Evolutionary conservation across 2,888 invertebrate genomes (phyloP).

Genomic region (Agrenia bidenticulata): DNA sequence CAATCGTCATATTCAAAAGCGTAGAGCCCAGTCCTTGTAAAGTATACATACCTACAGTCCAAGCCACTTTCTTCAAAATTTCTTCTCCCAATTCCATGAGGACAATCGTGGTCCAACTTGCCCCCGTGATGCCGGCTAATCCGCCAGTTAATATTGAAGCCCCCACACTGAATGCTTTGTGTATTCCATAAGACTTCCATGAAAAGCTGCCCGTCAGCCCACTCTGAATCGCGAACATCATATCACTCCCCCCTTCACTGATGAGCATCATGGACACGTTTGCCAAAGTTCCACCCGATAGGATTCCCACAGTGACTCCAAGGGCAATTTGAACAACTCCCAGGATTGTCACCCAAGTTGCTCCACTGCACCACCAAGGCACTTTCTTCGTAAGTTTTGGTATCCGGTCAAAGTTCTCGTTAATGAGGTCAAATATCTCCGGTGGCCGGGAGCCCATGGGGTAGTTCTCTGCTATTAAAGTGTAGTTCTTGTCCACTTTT

Average conservation of each 20-base stretch:
- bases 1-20: slow-evolving; percentile 2
- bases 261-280: slow-evolving; percentile 13
- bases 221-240: slow-evolving; percentile 16
- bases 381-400: slow-evolving; percentile 7
- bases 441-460: neutral
- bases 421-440: slow-evolving; percentile 8
- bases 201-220: slow-evolving; percentile 17
- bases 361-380: slow-evolving; percentile 17
- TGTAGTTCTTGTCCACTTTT: neutral
- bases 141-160: slow-evolving; percentile 11
- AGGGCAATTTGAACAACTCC: slow-evolving; percentile 16
- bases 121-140: slow-evolving; percentile 10
- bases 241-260: slow-evolving; percentile 19
- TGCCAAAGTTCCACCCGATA: slow-evolving; percentile 13
- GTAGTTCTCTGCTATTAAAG: neutral
- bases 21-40: neutral
- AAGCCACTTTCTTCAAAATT: neutral
- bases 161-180: slow-evolving; percentile 20
- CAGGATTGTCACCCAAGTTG: slow-evolving; percentile 2
- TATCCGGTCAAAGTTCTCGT: slow-evolving; percentile 19
- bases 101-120: neutral
- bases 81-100: slow-evolving; percentile 12
- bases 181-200: slow-evolving; percentile 18
- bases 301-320: slow-evolving; percentile 15
- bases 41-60: slow-evolving; percentile 3